Conservation (phyloP, 2,797 vertebrate genomes). For the Mormyrops attenuatus region DNA sequence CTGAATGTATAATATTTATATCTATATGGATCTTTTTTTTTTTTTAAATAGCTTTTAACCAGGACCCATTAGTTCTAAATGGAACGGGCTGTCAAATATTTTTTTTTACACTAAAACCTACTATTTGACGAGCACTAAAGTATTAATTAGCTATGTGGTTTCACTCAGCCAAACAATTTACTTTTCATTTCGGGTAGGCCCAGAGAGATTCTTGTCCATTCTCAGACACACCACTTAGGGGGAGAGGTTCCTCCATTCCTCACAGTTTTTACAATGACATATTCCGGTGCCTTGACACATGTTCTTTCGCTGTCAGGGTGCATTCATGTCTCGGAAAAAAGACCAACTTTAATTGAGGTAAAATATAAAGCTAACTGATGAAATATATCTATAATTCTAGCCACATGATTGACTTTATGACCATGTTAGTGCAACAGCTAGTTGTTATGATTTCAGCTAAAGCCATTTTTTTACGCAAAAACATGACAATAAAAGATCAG, state of each 20-base stretch:
- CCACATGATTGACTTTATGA: conserved; percentile 96
- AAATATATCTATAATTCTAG: conserved; percentile 88
- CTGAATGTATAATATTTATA: neutral
- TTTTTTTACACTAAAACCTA: conserved; percentile 8
- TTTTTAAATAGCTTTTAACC: conserved; percentile 6
- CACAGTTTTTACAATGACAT: neutral
- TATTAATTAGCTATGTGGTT: conserved; percentile 17
- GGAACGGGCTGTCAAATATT: conserved; percentile 2
- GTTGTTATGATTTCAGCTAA: conserved; percentile 90
- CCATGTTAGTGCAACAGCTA: conserved; percentile 82
- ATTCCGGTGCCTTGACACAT: neutral
- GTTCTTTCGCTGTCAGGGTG: conserved; percentile 28
- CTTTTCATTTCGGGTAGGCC: neutral
- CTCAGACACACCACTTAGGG: neutral
- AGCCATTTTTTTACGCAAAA: conserved; percentile 73
- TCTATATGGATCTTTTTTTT: neutral
- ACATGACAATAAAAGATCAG: conserved; percentile 64
- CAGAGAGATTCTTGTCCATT: neutral
- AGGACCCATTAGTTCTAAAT: conserved; percentile 13
- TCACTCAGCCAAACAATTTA: conserved; percentile 13
- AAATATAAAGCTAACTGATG: conserved; percentile 80
- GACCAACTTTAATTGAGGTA: conserved; percentile 63
- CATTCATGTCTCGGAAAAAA: conserved; percentile 49
- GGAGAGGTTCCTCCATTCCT: neutral
- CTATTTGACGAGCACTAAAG: conserved; percentile 10